Conservation (phyloP, 2,797 vertebrate genomes). For the Mormyrops attenuatus region DNA sequence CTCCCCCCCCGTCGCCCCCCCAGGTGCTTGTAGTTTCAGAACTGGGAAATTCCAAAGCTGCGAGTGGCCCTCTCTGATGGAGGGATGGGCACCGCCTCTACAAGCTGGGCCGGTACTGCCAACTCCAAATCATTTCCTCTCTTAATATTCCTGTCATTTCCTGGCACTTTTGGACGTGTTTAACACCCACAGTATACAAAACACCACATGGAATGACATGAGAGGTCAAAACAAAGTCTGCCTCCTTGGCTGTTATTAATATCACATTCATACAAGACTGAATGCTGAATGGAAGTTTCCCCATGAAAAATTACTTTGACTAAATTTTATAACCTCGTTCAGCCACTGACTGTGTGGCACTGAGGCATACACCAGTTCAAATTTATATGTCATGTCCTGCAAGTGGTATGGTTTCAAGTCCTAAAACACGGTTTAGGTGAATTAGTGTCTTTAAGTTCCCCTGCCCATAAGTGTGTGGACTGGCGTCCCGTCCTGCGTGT, state of each 20-base stretch:
- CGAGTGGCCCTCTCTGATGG: not conserved
- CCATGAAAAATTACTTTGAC: not conserved
- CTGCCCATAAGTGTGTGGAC: not conserved
- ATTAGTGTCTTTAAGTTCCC: not conserved
- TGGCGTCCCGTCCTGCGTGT: not conserved
- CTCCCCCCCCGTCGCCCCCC: not conserved
- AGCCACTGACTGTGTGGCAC: not conserved
- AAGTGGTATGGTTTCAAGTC: not conserved
- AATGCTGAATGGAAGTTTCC: not conserved
- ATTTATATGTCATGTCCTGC: not conserved
- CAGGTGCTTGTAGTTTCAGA: not conserved
- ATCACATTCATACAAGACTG: too few relatives aligned
- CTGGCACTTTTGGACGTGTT: not conserved
- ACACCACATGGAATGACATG: not conserved
- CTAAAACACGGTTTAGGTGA: not conserved
- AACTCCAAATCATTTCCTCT: not conserved
- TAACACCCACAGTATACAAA: not conserved
- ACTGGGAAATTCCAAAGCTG: not conserved
- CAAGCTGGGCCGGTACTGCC: not conserved
- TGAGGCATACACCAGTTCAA: not conserved
- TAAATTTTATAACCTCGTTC: not conserved
- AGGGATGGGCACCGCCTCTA: not conserved
- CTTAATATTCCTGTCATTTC: not conserved
- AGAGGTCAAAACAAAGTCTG: not conserved
- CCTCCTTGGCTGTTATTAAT: not conserved